Percentiles rank a stretch among this genome's conserved stretches.
Conservation (phyloP, 1,140 invertebrate genomes). For the Cardiocondyla obscurior region DNA sequence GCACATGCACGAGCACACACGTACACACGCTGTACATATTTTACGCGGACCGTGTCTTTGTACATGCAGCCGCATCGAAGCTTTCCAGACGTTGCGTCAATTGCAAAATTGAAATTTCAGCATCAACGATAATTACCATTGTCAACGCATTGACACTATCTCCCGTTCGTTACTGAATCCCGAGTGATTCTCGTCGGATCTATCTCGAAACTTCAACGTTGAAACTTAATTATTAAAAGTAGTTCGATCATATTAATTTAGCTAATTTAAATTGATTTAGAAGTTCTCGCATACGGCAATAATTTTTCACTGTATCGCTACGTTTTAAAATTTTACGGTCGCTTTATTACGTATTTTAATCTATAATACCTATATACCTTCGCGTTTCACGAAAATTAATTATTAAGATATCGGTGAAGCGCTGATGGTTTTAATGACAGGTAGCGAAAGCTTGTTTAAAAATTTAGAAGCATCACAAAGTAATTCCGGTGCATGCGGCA, state of each 20-base stretch:
- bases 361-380: too few relatives aligned
- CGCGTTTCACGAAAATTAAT: background rate
- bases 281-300: background rate
- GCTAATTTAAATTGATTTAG: background rate
- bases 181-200: conserved; percentile 69
- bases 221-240: conserved; percentile 19
- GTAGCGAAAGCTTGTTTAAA: conserved; percentile 66
- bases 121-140: conserved; percentile 80
- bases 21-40: background rate
- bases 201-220: conserved; percentile 18
- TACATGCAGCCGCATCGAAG: conserved; percentile 45
- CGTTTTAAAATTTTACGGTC: conserved; percentile 3
- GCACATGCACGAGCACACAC: background rate
- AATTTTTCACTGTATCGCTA: background rate
- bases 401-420: conserved; percentile 45
- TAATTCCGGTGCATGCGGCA: conserved; percentile 47
- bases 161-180: conserved; percentile 73
- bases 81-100: conserved; percentile 79
- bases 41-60: conserved; percentile 10
- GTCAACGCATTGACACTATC: conserved; percentile 71
- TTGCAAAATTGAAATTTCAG: conserved; percentile 82
- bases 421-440: conserved; percentile 47
- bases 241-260: background rate
- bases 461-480: conserved; percentile 71
- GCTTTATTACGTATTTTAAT: too few relatives aligned